These are phyloP conservation scores for Hydrozoanthus gracilis DNA, from an alignment of 92 coral and sea anemone species.

Conservation along the genomic window DNA sequence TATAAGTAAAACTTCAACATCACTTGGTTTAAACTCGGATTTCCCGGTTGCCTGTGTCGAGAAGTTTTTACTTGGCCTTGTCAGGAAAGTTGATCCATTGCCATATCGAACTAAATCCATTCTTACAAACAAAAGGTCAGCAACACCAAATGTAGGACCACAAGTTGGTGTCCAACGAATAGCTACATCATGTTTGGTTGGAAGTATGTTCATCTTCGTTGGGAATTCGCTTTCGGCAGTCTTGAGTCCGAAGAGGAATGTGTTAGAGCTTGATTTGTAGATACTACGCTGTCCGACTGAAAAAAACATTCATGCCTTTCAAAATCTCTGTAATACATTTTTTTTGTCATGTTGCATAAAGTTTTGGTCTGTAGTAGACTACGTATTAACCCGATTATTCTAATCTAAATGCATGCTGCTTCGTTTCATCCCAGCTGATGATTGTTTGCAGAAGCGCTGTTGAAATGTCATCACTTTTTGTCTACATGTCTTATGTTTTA, in stretches of 20 bases:
- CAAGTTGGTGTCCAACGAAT: neutral
- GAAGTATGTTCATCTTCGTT: neutral
- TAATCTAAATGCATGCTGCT: too few species aligned
- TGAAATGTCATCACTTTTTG: too few species aligned
- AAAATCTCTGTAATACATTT: too few species aligned
- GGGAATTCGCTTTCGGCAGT: slow-evolving; percentile 14
- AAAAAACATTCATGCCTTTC: neutral
- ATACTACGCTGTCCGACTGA: neutral
- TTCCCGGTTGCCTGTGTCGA: neutral
- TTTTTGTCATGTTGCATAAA: too few species aligned
- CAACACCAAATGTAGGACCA: slow-evolving; percentile 13
- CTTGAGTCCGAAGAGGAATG: slow-evolving; percentile 32
- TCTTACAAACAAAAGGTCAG: neutral
- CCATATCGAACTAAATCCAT: slow-evolving; percentile 15
- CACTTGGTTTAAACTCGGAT: slow-evolving; percentile 6
- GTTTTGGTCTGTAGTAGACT: too few species aligned
- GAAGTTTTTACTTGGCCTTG: neutral
- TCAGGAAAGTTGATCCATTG: neutral
- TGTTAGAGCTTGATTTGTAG: slow-evolving; percentile 33
- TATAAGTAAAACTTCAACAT: slow-evolving; percentile 25
- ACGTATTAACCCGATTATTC: too few species aligned
- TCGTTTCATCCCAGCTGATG: too few species aligned
- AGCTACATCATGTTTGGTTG: neutral
- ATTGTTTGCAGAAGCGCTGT: too few species aligned
- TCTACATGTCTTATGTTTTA: too few species aligned